These are phyloP conservation scores for Zosterops borbonicus DNA, from an alignment of 2,113 vertebrate species.

Conservation along the genomic window DNA sequence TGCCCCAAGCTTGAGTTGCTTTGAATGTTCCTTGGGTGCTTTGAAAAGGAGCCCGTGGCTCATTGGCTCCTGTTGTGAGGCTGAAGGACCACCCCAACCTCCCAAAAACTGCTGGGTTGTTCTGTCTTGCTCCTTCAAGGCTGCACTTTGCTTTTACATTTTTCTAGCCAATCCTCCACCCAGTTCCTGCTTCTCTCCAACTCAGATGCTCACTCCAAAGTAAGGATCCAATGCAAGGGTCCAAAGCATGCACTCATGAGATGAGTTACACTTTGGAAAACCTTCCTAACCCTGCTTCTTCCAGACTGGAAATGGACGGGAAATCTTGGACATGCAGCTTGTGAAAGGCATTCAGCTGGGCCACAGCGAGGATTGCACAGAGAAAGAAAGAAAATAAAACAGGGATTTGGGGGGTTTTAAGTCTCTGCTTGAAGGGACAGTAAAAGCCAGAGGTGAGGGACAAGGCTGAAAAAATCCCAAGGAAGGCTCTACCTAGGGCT, in stretches of 20 bases:
- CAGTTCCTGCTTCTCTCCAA: neutral
- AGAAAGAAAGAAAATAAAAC: neutral
- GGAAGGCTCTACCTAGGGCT: neutral
- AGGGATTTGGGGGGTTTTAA: neutral
- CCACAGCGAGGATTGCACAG: neutral
- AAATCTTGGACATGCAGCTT: neutral
- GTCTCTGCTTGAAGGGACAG: neutral
- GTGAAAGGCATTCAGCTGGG: neutral
- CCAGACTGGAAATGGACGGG: neutral
- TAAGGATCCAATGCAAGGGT: neutral
- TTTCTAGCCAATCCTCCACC: neutral
- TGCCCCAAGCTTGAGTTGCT: neutral
- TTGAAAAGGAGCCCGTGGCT: neutral
- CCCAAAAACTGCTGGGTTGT: neutral
- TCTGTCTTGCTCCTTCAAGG: neutral
- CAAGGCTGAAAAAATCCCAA: neutral
- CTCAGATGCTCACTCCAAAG: neutral
- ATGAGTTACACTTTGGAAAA: neutral
- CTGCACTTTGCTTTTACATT: neutral
- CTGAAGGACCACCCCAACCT: neutral
- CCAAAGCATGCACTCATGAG: rapidly evolving
- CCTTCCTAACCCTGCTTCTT: neutral
- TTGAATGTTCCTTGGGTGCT: neutral
- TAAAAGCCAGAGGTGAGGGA: neutral
- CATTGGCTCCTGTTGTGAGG: neutral